These are phyloP conservation scores for Acanthosepion esculentum DNA, from an alignment of 2,888 invertebrate species.

Conservation along the genomic window DNA sequence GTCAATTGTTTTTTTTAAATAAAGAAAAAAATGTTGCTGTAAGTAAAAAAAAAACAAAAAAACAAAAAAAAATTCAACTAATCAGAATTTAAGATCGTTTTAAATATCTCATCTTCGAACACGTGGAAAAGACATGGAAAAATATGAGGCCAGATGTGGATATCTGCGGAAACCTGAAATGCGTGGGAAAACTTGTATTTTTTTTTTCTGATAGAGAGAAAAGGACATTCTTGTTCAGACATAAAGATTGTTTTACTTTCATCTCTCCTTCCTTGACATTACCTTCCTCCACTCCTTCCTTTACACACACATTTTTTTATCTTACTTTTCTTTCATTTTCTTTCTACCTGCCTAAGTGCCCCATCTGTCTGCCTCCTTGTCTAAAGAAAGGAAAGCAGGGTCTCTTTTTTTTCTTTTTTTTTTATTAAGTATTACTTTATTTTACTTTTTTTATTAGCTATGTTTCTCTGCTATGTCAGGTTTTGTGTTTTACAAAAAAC, in stretches of 20 bases:
- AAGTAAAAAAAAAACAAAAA: too few species aligned
- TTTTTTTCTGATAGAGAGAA: not conserved
- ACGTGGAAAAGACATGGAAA: not conserved
- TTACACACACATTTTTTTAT: not conserved
- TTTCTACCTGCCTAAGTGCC: not conserved
- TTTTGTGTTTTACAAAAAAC: not conserved
- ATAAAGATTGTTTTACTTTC: not conserved
- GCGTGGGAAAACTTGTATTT: not conserved
- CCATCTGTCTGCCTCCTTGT: not conserved
- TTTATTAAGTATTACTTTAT: not conserved
- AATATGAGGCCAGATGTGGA: not conserved
- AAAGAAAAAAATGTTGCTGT: too few species aligned
- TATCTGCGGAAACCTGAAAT: not conserved
- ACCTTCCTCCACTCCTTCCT: not conserved
- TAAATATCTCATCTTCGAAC: too few species aligned
- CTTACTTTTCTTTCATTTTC: not conserved
- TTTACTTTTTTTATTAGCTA: not conserved
- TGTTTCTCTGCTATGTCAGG: not conserved
- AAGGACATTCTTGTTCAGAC: not conserved
- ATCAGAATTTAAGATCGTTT: too few species aligned
- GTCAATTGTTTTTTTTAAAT: too few species aligned
- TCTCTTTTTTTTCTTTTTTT: too few species aligned
- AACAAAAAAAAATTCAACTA: too few species aligned
- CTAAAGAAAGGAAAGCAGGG: too few species aligned
- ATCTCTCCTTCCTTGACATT: not conserved